Percentiles rank a stretch among this genome's conserved stretches.
Conservation (phyloP, 2,797 vertebrate species). For the Neosilurus hyrtlii region DNA sequence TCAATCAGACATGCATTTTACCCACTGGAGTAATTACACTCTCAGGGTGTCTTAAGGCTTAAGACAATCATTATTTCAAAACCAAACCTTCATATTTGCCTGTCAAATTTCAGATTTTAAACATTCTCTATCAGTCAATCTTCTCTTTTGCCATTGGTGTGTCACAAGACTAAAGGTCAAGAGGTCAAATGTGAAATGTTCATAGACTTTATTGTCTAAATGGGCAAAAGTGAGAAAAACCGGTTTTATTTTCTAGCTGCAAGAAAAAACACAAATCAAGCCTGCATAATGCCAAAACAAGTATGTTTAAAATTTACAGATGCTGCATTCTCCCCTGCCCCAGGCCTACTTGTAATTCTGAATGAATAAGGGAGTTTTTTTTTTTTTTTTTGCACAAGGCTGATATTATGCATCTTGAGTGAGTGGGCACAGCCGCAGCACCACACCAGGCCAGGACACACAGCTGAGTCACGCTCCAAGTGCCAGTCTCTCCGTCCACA, state of each 20-base stretch:
- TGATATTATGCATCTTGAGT: slow-evolving; percentile 57
- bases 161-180: slow-evolving; percentile 25
- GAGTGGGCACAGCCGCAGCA: slow-evolving; percentile 51
- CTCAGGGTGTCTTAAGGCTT: slow-evolving; percentile 46
- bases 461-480: slow-evolving; percentile 72
- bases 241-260: slow-evolving; percentile 58
- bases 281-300: slow-evolving; percentile 78
- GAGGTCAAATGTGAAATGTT: slow-evolving; percentile 36
- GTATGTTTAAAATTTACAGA: slow-evolving; percentile 75
- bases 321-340: slow-evolving; percentile 70
- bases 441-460: slow-evolving; percentile 62
- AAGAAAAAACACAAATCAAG: slow-evolving; percentile 57
- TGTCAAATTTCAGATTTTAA: slow-evolving; percentile 19
- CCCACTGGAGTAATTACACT: slow-evolving; percentile 39
- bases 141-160: slow-evolving; percentile 25
- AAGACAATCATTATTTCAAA: slow-evolving; percentile 17
- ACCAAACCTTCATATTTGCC: neutral
- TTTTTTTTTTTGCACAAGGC: slow-evolving; percentile 62
- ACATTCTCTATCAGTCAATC: slow-evolving; percentile 25
- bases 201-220: slow-evolving; percentile 17
- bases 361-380: slow-evolving; percentile 62
- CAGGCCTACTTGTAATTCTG: slow-evolving; percentile 70
- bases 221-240: slow-evolving; percentile 60
- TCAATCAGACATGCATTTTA: slow-evolving; percentile 49
- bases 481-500: slow-evolving; percentile 69